A percentile compares a stretch with the other conserved stretches of the same genome.
These are phyloP conservation scores for Edolisoma coerulescens DNA, from an alignment of 2,113 vertebrate species.

Conservation along the genomic window DNA sequence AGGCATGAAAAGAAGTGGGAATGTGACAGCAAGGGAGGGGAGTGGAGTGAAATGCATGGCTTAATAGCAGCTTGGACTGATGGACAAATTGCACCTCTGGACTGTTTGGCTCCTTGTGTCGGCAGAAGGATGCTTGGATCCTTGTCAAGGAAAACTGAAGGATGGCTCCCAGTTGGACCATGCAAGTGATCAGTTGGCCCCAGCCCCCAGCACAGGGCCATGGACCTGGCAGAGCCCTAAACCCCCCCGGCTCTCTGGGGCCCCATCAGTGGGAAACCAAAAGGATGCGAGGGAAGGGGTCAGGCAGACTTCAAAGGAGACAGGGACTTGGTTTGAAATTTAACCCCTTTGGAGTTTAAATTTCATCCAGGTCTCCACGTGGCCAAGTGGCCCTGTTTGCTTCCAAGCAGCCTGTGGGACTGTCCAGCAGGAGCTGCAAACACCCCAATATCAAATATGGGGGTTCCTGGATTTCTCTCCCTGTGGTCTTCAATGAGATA, in stretches of 20 bases:
- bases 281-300: background rate
- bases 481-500: background rate
- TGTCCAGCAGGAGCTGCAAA: background rate
- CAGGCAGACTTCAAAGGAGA: slow-evolving; percentile 31
- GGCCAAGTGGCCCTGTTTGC: background rate
- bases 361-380: slow-evolving; percentile 12
- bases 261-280: background rate
- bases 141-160: slow-evolving; percentile 53
- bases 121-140: slow-evolving; percentile 2
- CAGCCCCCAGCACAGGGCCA: background rate
- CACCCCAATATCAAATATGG: fast-evolving
- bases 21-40: background rate
- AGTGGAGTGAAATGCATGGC: background rate
- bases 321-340: slow-evolving; percentile 32
- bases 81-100: background rate
- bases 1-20: background rate
- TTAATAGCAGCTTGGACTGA: background rate
- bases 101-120: background rate
- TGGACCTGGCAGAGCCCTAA: background rate
- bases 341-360: slow-evolving; percentile 24
- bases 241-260: background rate
- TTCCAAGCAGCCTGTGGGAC: background rate
- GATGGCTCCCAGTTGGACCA: slow-evolving; percentile 46
- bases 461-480: background rate
- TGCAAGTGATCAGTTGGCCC: background rate